Conservation (phyloP, 2,113 vertebrate species). For the Conger conger region DNA sequence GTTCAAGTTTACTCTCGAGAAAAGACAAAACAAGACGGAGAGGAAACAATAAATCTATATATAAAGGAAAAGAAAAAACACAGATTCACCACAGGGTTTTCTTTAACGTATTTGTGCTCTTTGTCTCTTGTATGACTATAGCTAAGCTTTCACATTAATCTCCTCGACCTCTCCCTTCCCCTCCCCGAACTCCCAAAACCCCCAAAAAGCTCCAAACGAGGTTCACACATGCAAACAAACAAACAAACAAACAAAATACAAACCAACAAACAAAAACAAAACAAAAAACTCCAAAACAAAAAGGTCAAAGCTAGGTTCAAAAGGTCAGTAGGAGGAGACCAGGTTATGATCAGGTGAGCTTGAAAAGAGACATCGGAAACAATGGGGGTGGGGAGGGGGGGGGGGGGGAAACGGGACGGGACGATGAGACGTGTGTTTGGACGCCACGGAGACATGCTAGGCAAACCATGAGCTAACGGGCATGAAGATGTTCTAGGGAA, state of each 20-base stretch:
- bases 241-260: background rate
- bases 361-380: constrained; percentile 99
- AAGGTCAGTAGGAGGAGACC: constrained; percentile 94
- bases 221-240: constrained; percentile 95
- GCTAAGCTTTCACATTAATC: constrained; percentile 96
- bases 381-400: constrained; percentile 76
- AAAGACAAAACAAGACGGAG: constrained; percentile 38
- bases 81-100: constrained; percentile 85
- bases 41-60: constrained; percentile 53
- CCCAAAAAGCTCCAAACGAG: constrained; percentile 86
- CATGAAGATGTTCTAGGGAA: constrained; percentile 97
- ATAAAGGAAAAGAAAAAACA: constrained; percentile 71
- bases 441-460: constrained; percentile 99
- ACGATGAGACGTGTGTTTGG: constrained; percentile 91
- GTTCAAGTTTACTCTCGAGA: constrained; percentile 93
- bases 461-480: constrained; percentile 99
- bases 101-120: constrained; percentile 65
- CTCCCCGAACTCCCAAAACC: constrained; percentile 81
- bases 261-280: constrained; percentile 54
- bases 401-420: too few relatives aligned
- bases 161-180: constrained; percentile 59
- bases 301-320: constrained; percentile 96
- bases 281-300: constrained; percentile 39
- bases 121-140: constrained; percentile 83
- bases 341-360: constrained; percentile 95